Evolutionary conservation across 2,888 invertebrate species (phyloP).

Genomic region (Pristionchus maxplancki): DNA sequence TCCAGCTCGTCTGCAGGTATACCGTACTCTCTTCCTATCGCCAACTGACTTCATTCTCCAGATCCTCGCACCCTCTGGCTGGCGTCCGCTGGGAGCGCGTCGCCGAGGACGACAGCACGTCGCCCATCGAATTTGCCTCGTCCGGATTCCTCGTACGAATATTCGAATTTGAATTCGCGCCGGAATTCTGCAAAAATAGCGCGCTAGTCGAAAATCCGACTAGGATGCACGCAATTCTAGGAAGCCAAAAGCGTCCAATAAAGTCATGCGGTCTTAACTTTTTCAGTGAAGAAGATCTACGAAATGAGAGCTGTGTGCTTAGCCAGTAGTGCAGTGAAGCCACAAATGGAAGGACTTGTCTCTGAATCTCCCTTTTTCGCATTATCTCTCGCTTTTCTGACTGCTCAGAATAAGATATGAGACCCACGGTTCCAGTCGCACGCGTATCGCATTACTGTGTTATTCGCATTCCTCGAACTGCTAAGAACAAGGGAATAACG

Average conservation of each 20-base stretch:
- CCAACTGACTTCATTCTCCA: neutral
- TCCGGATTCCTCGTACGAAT: conserved; percentile 25
- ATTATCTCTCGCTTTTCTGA: neutral
- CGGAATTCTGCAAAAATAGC: neutral
- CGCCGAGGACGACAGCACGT: neutral
- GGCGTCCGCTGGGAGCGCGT: conserved; percentile 38
- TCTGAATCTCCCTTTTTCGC: neutral
- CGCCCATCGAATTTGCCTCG: neutral
- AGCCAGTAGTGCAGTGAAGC: neutral
- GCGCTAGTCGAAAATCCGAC: neutral
- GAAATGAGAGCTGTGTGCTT: neutral
- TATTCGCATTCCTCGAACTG: neutral
- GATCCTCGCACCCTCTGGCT: neutral
- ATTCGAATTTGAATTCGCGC: conserved; percentile 21
- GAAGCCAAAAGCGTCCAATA: neutral
- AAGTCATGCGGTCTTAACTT: neutral
- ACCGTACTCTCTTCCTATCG: neutral
- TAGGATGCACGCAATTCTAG: neutral
- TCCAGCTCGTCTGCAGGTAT: conserved; percentile 35
- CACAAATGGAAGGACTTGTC: neutral
- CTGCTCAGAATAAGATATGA: neutral
- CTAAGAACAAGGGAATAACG: neutral
- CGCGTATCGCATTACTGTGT: neutral
- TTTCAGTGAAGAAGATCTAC: neutral
- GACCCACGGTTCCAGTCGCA: neutral